Conservation (phyloP, 2,888 invertebrate genomes). For the Isoperla grammatica region DNA sequence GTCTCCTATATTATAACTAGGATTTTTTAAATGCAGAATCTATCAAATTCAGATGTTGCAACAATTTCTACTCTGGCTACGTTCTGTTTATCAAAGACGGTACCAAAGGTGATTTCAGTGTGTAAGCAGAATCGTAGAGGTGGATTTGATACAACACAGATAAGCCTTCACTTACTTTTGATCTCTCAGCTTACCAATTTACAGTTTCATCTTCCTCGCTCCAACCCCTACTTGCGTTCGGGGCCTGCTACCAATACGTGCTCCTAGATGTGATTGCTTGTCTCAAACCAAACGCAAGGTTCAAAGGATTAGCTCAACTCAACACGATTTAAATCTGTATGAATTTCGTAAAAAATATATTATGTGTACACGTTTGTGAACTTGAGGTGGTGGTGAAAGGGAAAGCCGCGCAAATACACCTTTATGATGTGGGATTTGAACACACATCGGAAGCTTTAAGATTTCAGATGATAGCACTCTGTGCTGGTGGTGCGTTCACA, state of each 20-base stretch:
- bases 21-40: too few relatives aligned
- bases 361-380: too few relatives aligned
- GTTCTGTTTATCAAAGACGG: neutral
- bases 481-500: too few relatives aligned
- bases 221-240: too few relatives aligned
- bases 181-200: slow-evolving; percentile 21
- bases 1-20: too few relatives aligned
- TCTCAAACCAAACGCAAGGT: neutral
- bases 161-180: slow-evolving; percentile 5
- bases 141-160: neutral
- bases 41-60: too few relatives aligned
- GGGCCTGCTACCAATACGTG: neutral
- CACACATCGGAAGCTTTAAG: too few relatives aligned
- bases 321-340: neutral
- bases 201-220: slow-evolving; percentile 7
- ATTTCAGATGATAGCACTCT: too few relatives aligned
- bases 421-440: too few relatives aligned
- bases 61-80: neutral
- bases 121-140: neutral
- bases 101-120: neutral
- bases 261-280: slow-evolving; percentile 1
- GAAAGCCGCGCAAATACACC: too few relatives aligned
- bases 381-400: too few relatives aligned
- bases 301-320: neutral
- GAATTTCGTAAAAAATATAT: neutral